Percentiles rank a stretch among this genome's conserved stretches.
Conservation (phyloP, 2,888 invertebrate species). For the Trissolcus brochymenae region DNA sequence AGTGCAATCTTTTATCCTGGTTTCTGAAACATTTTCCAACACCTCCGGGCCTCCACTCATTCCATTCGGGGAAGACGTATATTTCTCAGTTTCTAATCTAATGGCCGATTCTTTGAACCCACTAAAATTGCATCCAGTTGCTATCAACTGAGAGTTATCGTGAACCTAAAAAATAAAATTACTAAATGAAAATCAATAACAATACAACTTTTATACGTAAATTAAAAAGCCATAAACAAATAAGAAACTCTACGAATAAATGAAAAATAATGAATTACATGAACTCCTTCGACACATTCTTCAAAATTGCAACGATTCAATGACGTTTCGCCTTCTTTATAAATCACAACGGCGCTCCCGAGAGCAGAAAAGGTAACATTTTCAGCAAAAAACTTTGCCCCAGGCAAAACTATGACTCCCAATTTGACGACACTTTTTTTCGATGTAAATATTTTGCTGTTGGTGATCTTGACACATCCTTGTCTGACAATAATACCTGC, state of each 20-base stretch:
- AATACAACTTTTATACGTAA: no score
- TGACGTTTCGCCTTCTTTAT: conserved; percentile 65
- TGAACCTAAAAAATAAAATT: conserved; percentile 72
- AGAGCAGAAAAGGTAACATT: conserved; percentile 78
- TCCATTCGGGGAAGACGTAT: conserved; percentile 44
- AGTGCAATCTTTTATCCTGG: conserved; percentile 66
- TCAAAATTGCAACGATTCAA: conserved; percentile 74
- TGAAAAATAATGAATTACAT: conserved; percentile 62
- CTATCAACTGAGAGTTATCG: conserved; percentile 74
- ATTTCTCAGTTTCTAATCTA: conserved; percentile 75
- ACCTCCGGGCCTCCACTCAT: conserved; percentile 66
- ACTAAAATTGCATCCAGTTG: conserved; percentile 73
- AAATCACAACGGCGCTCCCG: conserved; percentile 77
- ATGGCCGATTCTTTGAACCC: conserved; percentile 78
- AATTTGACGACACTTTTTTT: conserved; percentile 78
- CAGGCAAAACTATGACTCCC: conserved; percentile 78
- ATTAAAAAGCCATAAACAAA: conserved; percentile 60
- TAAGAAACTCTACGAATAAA: neutral
- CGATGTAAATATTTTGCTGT: conserved; percentile 78
- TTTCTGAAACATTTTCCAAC: conserved; percentile 63
- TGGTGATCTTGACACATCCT: conserved; percentile 77
- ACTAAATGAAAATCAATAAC: no score
- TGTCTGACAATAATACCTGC: conserved; percentile 78
- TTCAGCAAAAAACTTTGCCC: conserved; percentile 75
- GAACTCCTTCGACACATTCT: conserved; percentile 71